Evolutionary conservation across 2,888 invertebrate genomes (phyloP).

Genomic region (Metallyticus violacea): DNA sequence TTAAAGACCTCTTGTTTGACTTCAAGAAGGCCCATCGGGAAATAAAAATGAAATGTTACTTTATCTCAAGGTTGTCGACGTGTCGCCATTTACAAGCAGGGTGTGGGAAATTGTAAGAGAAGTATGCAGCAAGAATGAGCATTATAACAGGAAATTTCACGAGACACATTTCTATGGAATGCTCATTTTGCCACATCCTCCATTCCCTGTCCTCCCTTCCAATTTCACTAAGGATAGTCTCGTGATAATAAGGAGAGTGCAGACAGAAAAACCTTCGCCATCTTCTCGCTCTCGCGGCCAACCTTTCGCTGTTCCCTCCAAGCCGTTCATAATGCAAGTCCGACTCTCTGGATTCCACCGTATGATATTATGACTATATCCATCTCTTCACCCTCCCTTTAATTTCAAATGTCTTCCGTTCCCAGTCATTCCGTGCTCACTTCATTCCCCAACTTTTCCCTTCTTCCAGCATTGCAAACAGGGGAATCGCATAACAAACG

Average conservation of each 20-base stretch:
- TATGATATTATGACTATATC: background rate
- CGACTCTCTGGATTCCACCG: background rate
- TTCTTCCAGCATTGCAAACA: background rate
- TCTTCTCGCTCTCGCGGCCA: background rate
- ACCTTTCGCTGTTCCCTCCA: background rate
- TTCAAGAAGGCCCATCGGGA: background rate
- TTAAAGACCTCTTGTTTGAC: background rate
- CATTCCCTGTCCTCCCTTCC: background rate
- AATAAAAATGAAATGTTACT: background rate
- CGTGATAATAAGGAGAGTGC: background rate
- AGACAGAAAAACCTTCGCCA: background rate
- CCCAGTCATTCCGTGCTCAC: background rate
- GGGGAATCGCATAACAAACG: background rate
- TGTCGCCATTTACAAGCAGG: background rate
- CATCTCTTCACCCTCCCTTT: background rate
- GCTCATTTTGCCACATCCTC: background rate
- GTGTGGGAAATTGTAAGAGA: background rate
- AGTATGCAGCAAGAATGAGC: background rate
- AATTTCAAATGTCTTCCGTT: constrained; percentile 11
- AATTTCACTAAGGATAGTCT: background rate
- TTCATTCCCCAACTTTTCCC: background rate
- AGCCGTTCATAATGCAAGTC: background rate
- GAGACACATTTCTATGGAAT: background rate
- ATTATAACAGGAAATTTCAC: background rate
- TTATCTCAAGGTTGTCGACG: background rate